Percentiles rank a stretch among this genome's conserved stretches.
Evolutionary conservation across 1,140 invertebrate species (phyloP).

Genomic region (Megathymus violae): DNA sequence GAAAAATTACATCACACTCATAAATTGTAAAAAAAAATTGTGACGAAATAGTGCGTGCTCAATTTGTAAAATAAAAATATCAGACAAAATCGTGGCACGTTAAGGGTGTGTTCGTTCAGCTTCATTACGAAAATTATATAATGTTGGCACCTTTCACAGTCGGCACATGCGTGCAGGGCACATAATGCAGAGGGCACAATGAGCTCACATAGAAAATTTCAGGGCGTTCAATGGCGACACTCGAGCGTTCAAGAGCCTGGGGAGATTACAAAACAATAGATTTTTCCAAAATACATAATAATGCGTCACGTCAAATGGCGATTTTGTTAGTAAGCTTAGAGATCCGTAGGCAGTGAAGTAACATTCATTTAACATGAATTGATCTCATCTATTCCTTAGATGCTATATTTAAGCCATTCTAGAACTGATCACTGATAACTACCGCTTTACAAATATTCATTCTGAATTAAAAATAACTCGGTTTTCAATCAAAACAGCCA

Average conservation of each 20-base stretch:
- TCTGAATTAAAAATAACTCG: no score
- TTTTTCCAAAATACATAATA: conserved; percentile 82
- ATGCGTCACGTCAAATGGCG: conserved; percentile 74
- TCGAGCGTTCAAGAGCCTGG: conserved; percentile 56
- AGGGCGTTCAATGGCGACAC: conserved; percentile 63
- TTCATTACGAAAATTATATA: conserved; percentile 61
- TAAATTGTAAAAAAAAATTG: conserved; percentile 11
- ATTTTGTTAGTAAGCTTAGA: conserved; percentile 66
- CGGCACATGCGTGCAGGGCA: conserved; percentile 40
- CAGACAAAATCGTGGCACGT: conserved; percentile 36
- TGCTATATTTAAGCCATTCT: no score
- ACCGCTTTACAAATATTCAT: no score
- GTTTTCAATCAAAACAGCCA: no score
- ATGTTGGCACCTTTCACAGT: conserved; percentile 54
- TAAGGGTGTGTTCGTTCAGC: conserved; percentile 53
- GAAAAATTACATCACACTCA: conserved; percentile 1
- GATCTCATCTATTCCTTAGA: no score
- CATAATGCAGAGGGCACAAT: conserved; percentile 57
- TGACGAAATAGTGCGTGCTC: conserved; percentile 2
- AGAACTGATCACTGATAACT: no score
- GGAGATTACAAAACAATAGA: conserved; percentile 81
- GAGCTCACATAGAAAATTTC: conserved; percentile 54
- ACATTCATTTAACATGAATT: not conserved
- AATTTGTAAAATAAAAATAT: conserved; percentile 40
- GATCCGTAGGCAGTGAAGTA: conserved; percentile 43